Base-by-base conservation (phyloP, 2,797 vertebrate species). In the Heterohyrax brucei region DNA sequence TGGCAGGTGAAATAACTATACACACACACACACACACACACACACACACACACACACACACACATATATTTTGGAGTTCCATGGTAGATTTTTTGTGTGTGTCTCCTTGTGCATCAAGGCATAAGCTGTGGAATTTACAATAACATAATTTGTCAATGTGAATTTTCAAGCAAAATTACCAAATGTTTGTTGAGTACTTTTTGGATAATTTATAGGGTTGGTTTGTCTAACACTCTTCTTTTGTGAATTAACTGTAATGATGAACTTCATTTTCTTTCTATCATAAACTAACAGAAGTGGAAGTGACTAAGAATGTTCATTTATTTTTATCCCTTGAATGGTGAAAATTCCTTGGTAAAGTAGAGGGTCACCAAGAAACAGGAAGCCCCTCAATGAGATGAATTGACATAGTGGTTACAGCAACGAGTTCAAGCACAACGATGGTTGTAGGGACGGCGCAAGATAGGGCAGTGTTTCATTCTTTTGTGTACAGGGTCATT, bases 101-200 rank as follows among this genome's bases (percentile, higher is more conserved):
- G 18, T 46, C 19, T 87, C 16, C 6, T 87, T 94, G 44, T 4
- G 0, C 3, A 89, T 89, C 56, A 85, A 75, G 19, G 53, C 66
- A 50, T 83, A 50, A 93, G 62, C 66, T 26, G 53, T 50, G 26
- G 19, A 87, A 77, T 90, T 97, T 79, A 70, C 0, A 62, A 8
- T 48, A 94, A 66, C 13, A 56, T 48, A 30, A 95, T 5, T 77
- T 89, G 75, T 81, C 44, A 68, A 93, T 13, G 92, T 4, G 92
- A 53, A 81, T n/a, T 87, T 95, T 78, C 7, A 86, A 93, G 48
- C 8, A 50, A 89, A 87, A 50, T 87, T 68, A 39, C 0, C 64
- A 79, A 76, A 26, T 87, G 5, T 72, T 78, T 94, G 61, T 59
- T 33, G 7, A 16, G n/a, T 88, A 61, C 64, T 61, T 91, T 89